These are phyloP conservation scores for Onychomys arenicola DNA, from an alignment of 2,797 vertebrate species.

Conservation along the genomic window DNA sequence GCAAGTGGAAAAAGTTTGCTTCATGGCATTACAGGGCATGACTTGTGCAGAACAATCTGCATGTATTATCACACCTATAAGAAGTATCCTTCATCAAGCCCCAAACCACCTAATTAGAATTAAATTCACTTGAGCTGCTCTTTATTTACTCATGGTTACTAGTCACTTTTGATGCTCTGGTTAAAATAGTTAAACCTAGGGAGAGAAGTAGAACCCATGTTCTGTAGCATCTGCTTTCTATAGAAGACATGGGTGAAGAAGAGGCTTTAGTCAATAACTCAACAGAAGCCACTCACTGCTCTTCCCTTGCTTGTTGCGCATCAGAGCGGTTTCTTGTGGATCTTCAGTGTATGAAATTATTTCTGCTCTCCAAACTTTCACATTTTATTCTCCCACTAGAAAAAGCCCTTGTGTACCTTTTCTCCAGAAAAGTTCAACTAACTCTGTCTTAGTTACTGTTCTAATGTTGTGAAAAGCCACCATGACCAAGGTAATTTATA, in stretches of 20 bases:
- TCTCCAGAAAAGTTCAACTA: neutral
- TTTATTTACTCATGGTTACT: constrained; percentile 23
- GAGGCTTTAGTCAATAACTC: neutral
- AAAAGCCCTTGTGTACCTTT: neutral
- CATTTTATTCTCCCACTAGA: neutral
- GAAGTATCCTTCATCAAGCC: neutral
- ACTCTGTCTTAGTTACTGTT: neutral
- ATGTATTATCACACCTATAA: neutral
- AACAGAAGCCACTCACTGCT: neutral
- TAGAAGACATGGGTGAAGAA: neutral
- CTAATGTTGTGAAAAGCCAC: neutral
- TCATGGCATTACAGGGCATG: neutral
- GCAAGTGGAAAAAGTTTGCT: neutral
- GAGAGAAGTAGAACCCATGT: neutral
- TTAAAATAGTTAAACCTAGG: neutral
- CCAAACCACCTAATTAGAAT: constrained; percentile 18
- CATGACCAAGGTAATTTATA: neutral
- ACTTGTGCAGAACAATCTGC: neutral
- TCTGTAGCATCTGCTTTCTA: neutral
- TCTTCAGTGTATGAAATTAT: neutral
- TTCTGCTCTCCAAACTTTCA: neutral
- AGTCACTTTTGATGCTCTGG: neutral
- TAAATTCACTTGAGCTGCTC: neutral
- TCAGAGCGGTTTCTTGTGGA: neutral
- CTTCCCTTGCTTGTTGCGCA: neutral